Base-by-base conservation (phyloP, 2,888 invertebrate species). In the Coenonympha arcania region DNA sequence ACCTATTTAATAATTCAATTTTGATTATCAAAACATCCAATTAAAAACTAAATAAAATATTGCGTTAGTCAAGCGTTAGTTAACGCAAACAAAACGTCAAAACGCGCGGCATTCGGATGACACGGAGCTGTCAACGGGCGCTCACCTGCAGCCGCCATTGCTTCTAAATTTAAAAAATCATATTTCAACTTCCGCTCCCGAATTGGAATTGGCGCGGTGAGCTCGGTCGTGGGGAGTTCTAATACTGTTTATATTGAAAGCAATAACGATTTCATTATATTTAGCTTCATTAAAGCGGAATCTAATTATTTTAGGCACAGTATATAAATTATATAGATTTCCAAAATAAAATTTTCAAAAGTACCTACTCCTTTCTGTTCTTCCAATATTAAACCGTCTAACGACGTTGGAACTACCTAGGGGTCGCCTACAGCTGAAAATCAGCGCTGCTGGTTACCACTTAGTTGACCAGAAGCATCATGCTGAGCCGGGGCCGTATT, bases 91-190 rank as follows among this genome's bases (percentile, higher is more conserved):
- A 55, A 26, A 59, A 61, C 61, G 61, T 61, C 59, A 60, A 61
- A 64, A 60, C 56, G 57, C 54, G 61, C 56, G 59, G 55, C 60
- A 57, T 57, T 57, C 59, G 55, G 61, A 59, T 68, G 72, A 71
- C 71, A 68, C 68, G 69, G 60, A 50, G 58, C 71, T 70, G 81
- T 84, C 81, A 75, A 66, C 71, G 66, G 62, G 60, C 60, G 73
- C 76, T 82, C 83, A 84, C 85, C 85, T 85, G 85, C 79, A 75
- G 70, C 64, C 69, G 66, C 61, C 66, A 64, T 70, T 68, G 76
- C 65, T 71, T 80, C 84, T 84, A 84, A 79, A 73, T 79, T 81
- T 82, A 83, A 83, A 83, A 84, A 78, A 68, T 80, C 80, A 81
- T 79, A 82, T 83, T 79, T 77, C 73, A 70, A 84, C 84, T 83